These are phyloP conservation scores for Cuniculus paca DNA, from an alignment of 2,797 vertebrate species.

Conservation along the genomic window DNA sequence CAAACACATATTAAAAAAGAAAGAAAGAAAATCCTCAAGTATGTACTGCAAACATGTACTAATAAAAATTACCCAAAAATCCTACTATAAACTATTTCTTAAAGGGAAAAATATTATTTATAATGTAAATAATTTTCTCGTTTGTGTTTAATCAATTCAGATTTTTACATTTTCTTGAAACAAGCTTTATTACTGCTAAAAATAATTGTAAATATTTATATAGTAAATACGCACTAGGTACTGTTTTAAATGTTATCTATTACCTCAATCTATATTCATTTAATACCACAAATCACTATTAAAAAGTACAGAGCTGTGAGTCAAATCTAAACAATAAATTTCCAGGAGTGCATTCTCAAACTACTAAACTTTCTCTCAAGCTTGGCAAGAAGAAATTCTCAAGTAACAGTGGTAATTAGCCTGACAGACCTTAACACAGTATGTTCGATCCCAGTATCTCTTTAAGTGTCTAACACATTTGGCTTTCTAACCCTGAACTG, in stretches of 20 bases:
- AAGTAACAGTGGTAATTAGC: neutral
- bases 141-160: neutral
- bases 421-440: neutral
- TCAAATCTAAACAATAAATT: neutral
- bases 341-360: neutral
- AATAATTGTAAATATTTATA: conserved; percentile 14
- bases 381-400: neutral
- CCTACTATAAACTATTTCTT: neutral
- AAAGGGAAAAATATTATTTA: conserved; percentile 39
- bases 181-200: conserved; percentile 8
- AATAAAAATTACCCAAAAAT: neutral
- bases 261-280: neutral
- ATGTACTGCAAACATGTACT: neutral
- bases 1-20: neutral
- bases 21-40: conserved; percentile 27
- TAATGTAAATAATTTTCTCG: conserved; percentile 3
- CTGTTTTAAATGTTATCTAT: neutral
- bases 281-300: conserved; percentile 3
- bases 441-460: neutral
- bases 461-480: neutral
- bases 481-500: neutral
- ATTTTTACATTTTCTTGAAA: conserved; percentile 44
- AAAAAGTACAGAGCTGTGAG: neutral
- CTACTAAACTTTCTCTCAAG: conserved; percentile 5
- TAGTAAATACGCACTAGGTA: neutral